Evolutionary conservation across 1,140 invertebrate species (phyloP), one percentile per base, ranked within the genome.

Genomic region (Brachionus calyciflorus): DNA sequence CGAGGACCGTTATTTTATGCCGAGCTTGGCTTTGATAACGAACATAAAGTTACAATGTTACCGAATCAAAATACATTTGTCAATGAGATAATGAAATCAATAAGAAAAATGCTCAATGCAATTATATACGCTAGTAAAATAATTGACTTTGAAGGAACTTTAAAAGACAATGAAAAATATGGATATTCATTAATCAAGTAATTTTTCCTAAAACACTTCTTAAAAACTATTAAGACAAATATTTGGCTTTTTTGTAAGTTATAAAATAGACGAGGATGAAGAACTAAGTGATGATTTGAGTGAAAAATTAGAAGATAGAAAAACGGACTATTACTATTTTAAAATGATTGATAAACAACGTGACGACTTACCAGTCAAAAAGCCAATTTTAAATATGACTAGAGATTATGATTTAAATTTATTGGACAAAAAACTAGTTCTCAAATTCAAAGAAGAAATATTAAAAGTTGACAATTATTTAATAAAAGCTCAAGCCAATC

Each of bases 381-480:
- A 73, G 48, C 69, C 69, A 9, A 1, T 17, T 5, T 46, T 73
- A 0, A 65, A 65, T 65, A 41, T 65, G n/a, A 26, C 30, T 12
- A 65, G 44, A 65, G 69, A 73, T 26, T 73, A 73, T 53, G 69
- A 73, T 41, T 44, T 51, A 41, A 73, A 30, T 51, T 14, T 73
- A 19, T 28, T 73, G 9, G 51, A 73, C 6, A 49, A 73, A 55
- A 30, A 41, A 21, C 37, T 51, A 40, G 44, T 73, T 2, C 21
- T 73, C 17, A 37, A 37, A 55, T 53, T 30, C 7, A 49, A 73
- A 33, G 69, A 73, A 73, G 48, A 73, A 73, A 51, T 33, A 4
- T 40, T 73, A 12, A 55, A 51, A 73, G 28, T 73, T 24, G 19
- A 49, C 10, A 37, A 51, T 49, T 73, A 51, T 73, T 12, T 73